Base-by-base conservation (phyloP, 2,888 invertebrate species). In the Elaeidobius kamerunicus region DNA sequence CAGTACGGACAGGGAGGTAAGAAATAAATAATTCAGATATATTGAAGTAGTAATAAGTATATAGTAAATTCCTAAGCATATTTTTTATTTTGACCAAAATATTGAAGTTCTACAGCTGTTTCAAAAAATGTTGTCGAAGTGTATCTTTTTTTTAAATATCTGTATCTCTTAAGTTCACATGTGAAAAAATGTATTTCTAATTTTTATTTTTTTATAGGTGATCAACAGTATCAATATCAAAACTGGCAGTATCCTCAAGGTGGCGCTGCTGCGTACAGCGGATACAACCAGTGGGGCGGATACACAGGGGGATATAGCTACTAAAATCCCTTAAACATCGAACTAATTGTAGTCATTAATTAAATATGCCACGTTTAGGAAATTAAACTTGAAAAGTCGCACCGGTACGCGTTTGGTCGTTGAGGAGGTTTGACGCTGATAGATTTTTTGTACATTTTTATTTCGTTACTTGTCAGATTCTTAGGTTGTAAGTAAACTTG, bases 201-300 rank as follows among this genome's bases (percentile, higher is more conserved):
- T 40, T 23, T 39, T 41, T 4, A 34, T 23, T 35, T 34, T 11
- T 14, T 47, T 47, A 40, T 17, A 43, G 55, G 78, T 48, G 74
- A 73, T 45, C 77, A n/a, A n/a, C n/a, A 79, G 55, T 80, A 80
- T 61, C 74, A 75, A 56, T 81, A 81, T 61, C 80, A 78, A 65
- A 79, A 79, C 61, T 81, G 81, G 81, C 78, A 79, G 57, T 76
- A 77, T 59, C 78, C 78, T 15, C 79, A 80, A 52, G 74, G 79
- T 1, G 72, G 75, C 42, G 72, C 74, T 1, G 72, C 75, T 41
- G 72, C 74, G 40, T 79, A 80, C 61, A 71, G 76, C 45, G 75
- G 76, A 23, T 80, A 81, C 60, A 78, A 78, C 55, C 81, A 82
- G 60, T 82, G 81, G 81, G 76, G 80, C 42, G 76, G 78, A 32